phyloP scores from a whole-genome alignment of 1,140 invertebrate genomes.

The Drosophila equinoxialis region DNA sequence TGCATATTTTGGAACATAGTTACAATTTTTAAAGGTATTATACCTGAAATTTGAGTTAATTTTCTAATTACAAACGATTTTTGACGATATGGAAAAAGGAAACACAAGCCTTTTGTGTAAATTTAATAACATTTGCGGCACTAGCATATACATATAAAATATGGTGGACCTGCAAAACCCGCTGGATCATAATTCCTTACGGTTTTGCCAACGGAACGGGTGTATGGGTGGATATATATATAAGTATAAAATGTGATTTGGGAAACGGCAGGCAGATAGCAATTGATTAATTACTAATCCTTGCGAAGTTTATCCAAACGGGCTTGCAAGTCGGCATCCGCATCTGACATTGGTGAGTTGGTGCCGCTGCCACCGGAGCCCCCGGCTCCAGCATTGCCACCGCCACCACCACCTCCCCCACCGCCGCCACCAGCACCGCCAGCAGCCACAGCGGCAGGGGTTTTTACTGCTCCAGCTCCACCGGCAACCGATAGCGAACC shows the following conservation, averaged over 20 bases:
- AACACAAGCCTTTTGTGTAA: slow-evolving; percentile 9
- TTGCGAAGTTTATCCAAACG: slow-evolving; percentile 95
- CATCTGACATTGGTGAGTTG: slow-evolving; percentile 88
- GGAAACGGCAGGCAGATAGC: slow-evolving; percentile 41
- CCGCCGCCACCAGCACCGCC: slow-evolving; percentile 84
- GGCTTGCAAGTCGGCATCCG: slow-evolving; percentile 97
- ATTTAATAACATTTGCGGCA: slow-evolving; percentile 7
- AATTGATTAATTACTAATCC: slow-evolving; percentile 86
- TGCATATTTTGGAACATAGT: not conserved
- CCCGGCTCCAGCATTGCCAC: slow-evolving; percentile 84
- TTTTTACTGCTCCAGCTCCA: slow-evolving; percentile 80
- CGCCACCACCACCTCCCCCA: slow-evolving; percentile 84
- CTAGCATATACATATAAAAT: slow-evolving; percentile 5
- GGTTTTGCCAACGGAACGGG: slow-evolving; percentile 7
- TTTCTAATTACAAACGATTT: not conserved
- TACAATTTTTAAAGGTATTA: not conserved
- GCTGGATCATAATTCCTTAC: not conserved
- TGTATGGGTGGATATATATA: slow-evolving; percentile 13
- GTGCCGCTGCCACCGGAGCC: slow-evolving; percentile 84
- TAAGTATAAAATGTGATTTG: slow-evolving; percentile 34
- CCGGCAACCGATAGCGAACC: slow-evolving; percentile 77
- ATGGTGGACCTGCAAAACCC: not conserved
- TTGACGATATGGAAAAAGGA: slow-evolving; percentile 2
- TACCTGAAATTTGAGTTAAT: slow-evolving; percentile 1
- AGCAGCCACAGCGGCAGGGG: slow-evolving; percentile 84